A percentile compares a stretch with the other conserved stretches of the same genome.
These are phyloP conservation scores for Polydrusus tereticollis DNA, from an alignment of 2,888 invertebrate genomes.

Conservation along the genomic window DNA sequence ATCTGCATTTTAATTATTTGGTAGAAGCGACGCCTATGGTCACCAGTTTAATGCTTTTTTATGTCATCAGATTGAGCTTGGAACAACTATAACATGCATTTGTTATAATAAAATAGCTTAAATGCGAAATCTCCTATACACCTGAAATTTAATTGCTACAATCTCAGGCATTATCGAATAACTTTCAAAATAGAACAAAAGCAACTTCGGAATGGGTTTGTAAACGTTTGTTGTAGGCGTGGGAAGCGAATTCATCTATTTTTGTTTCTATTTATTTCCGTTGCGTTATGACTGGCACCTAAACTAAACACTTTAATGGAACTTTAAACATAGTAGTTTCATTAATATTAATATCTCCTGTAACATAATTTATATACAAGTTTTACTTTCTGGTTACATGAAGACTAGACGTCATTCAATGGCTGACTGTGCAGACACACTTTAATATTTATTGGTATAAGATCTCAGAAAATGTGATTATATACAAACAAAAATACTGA, in stretches of 20 bases:
- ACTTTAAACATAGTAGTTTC: neutral
- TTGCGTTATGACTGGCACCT: neutral
- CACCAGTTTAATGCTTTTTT: too few relatives aligned
- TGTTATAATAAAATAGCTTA: neutral
- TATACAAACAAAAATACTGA: too few relatives aligned
- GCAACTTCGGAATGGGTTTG: conserved; percentile 5
- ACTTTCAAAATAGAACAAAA: conserved; percentile 4
- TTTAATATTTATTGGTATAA: too few relatives aligned
- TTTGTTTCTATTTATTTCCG: conserved; percentile 13
- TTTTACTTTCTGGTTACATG: too few relatives aligned
- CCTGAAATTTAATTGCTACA: neutral
- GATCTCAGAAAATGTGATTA: too few relatives aligned
- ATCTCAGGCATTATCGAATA: neutral
- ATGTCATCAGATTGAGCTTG: too few relatives aligned
- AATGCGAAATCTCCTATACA: neutral
- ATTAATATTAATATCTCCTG: neutral
- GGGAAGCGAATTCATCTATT: conserved; percentile 6
- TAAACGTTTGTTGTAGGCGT: conserved; percentile 2
- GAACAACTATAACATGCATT: neutral
- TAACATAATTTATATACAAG: too few relatives aligned
- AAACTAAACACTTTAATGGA: neutral
- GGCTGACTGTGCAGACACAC: too few relatives aligned
- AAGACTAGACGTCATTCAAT: too few relatives aligned
- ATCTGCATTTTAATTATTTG: too few relatives aligned
- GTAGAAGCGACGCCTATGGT: too few relatives aligned